phyloP scores from a whole-genome alignment of 2,888 invertebrate species.

The Petrolisthes cinctipes region DNA sequence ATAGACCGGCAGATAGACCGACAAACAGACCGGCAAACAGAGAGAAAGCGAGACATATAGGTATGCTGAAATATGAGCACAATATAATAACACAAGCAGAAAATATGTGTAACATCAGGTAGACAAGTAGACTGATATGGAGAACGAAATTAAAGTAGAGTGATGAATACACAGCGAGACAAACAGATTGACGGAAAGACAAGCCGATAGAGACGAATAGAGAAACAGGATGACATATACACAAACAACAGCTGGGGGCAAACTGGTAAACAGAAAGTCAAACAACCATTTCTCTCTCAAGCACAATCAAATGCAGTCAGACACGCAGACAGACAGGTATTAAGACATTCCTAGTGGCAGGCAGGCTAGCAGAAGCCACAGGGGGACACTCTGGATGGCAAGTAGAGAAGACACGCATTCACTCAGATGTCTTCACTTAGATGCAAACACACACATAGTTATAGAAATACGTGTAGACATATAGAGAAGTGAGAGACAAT shows the following conservation, averaged over 20 bases:
- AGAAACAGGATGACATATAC: neutral
- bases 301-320: neutral
- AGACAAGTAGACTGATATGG: neutral
- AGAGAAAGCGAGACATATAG: constrained; percentile 21
- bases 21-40: neutral
- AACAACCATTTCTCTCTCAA: constrained; percentile 4
- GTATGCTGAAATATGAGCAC: neutral
- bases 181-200: neutral
- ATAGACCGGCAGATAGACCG: neutral
- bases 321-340: neutral
- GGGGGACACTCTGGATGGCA: neutral
- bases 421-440: too few relatives aligned
- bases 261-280: neutral
- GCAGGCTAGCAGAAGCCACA: neutral
- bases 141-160: neutral
- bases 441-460: too few relatives aligned
- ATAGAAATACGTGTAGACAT: neutral
- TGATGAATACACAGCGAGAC: neutral
- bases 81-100: too few relatives aligned
- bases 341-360: neutral
- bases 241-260: neutral
- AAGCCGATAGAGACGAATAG: neutral
- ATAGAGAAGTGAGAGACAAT: neutral
- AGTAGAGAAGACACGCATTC: too few relatives aligned
- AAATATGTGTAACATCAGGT: neutral